Base-by-base conservation (phyloP, 2,797 vertebrate species). In the Crax fasciolata region DNA sequence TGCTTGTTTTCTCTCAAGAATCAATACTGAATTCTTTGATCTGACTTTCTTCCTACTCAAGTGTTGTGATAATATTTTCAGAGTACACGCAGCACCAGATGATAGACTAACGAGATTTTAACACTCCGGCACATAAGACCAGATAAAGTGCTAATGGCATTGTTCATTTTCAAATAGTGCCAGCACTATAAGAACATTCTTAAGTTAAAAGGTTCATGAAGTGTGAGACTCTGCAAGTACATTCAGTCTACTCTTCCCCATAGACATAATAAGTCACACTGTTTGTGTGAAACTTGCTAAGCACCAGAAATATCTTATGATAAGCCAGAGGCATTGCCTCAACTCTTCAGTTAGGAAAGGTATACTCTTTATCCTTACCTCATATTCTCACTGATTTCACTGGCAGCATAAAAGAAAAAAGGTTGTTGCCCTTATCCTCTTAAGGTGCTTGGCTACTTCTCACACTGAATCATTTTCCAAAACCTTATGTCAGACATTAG, bases 81-180 rank as follows among this genome's bases (percentile, higher is more conserved):
- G 55, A 71, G 43, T 77, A 15, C 20, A 2, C 30, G 54, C 24
- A 72, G 46, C 46, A 85, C 41, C 57, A 79, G 44, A 43, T 71
- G 32, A 94, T 48, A 73, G 27, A 57, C 18, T 73, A 93, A 94
- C 5, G 3, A 63, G 39, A 73, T 91, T 94, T 87, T 68, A 87
- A 71, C 72, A 66, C 57, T 63, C 44, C 77, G 63, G 39, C 2
- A 2, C 10, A 6, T 55, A 81, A 73, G 44, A 83, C 24, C 13
- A 68, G 52, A 49, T 38, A 52, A 85, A 86, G 32, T 72, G 51
- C 20, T 74, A 27, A 80, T 82, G 18, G 17, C 49, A 82, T 39
- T 65, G 39, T 89, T 90, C 62, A 28, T 88, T 94, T 94, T 89
- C 75, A 89, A 52, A 71, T 80, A 48, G 48, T 71, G 38, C 24